Evolutionary conservation across 2,113 vertebrate genomes (phyloP).

Genomic region (Empidonax alnorum): DNA sequence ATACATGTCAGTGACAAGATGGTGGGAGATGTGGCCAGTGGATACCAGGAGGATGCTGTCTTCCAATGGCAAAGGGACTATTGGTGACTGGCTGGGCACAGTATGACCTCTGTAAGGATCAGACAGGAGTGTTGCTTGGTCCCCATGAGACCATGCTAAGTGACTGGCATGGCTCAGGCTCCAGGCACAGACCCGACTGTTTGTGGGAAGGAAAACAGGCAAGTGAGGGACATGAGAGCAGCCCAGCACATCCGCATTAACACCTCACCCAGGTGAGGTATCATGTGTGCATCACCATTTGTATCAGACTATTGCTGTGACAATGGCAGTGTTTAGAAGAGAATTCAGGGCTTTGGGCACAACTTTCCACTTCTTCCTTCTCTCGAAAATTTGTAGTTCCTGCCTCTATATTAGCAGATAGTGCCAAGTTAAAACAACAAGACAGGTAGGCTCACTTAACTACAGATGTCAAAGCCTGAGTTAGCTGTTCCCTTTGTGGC

Average conservation of each 20-base stretch:
- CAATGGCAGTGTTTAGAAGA: not conserved
- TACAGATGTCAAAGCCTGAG: not conserved
- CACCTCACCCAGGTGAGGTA: rapidly evolving
- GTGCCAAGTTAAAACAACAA: not conserved
- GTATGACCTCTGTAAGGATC: rapidly evolving
- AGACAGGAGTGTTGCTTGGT: not conserved
- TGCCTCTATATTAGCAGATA: not conserved
- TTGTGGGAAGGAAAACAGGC: not conserved
- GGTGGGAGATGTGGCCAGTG: not conserved
- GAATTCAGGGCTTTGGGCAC: not conserved
- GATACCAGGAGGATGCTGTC: not conserved
- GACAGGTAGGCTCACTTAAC: rapidly evolving
- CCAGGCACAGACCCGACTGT: rapidly evolving
- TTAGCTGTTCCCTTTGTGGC: not conserved
- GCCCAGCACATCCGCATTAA: rapidly evolving
- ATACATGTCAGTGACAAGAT: not conserved
- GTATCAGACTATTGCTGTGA: not conserved
- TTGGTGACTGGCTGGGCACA: not conserved
- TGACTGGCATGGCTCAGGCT: rapidly evolving
- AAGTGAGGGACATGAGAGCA: rapidly evolving
- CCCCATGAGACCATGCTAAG: rapidly evolving
- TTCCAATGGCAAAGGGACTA: not conserved
- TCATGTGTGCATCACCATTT: rapidly evolving
- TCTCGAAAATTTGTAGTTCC: not conserved
- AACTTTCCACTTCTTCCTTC: not conserved